Conservation (phyloP, 2,797 vertebrate genomes). For the Lepilemur ruficaudatus region DNA sequence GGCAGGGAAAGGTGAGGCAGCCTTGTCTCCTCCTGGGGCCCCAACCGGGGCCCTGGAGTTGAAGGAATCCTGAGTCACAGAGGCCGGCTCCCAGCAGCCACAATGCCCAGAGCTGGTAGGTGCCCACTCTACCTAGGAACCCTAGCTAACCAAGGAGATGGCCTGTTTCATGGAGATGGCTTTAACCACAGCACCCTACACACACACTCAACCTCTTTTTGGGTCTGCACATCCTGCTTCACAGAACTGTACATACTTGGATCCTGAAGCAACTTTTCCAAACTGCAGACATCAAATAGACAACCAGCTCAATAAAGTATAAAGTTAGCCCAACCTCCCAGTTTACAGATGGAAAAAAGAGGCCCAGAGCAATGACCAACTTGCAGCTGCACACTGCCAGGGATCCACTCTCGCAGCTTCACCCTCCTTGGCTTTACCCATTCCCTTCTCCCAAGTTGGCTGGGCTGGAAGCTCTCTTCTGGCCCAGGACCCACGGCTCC, state of each 20-base stretch:
- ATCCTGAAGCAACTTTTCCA: not conserved
- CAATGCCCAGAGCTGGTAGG: not conserved
- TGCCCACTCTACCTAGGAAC: not conserved
- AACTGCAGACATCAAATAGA: not conserved
- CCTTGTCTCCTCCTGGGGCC: not conserved
- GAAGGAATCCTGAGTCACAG: not conserved
- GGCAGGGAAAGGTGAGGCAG: conserved; percentile 42
- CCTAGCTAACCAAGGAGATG: not conserved
- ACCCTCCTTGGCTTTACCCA: not conserved
- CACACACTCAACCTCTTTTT: not conserved
- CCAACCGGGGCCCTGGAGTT: not conserved
- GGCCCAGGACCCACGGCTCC: not conserved
- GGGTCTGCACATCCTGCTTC: not conserved
- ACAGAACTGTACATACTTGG: not conserved
- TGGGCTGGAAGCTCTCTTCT: not conserved
- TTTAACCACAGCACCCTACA: not conserved
- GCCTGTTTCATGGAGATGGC: not conserved
- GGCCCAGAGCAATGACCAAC: not conserved
- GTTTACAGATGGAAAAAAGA: not conserved
- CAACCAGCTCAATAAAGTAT: not conserved
- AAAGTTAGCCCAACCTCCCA: not conserved
- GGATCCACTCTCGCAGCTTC: not conserved
- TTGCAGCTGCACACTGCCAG: not conserved
- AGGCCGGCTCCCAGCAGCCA: not conserved
- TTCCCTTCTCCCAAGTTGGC: not conserved